Evolutionary conservation across 2,797 vertebrate genomes (phyloP).

Genomic region (Sebastolobus altivelis): DNA sequence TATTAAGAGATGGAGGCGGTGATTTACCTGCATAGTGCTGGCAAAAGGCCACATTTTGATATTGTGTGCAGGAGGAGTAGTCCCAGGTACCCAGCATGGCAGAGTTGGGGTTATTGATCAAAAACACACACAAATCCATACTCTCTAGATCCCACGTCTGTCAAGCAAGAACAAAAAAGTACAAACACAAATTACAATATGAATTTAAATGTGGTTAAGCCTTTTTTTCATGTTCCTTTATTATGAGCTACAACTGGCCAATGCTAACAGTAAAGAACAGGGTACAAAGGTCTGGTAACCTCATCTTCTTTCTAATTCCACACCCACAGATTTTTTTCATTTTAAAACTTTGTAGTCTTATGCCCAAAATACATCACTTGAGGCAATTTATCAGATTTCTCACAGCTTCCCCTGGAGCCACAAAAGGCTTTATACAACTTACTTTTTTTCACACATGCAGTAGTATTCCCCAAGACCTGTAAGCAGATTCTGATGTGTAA

Average conservation of each 20-base stretch:
- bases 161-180: constrained; percentile 25
- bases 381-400: not conserved
- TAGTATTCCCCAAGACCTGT: not conserved
- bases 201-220: not conserved
- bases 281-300: not conserved
- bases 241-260: not conserved
- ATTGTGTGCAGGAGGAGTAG: constrained; percentile 87
- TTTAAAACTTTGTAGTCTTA: not conserved
- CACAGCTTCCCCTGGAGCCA: too few relatives aligned
- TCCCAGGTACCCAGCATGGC: constrained; percentile 93
- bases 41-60: constrained; percentile 86
- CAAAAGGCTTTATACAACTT: not conserved
- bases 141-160: constrained; percentile 85
- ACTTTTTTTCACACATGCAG: not conserved
- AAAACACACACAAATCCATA: constrained; percentile 87
- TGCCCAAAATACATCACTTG: not conserved
- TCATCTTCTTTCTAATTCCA: not conserved
- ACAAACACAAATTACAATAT: not conserved
- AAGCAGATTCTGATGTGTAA: not conserved
- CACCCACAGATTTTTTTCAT: not conserved
- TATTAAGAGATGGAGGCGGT: not conserved
- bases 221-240: not conserved
- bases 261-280: not conserved
- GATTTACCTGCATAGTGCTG: constrained; percentile 89
- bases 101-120: constrained; percentile 89